phyloP scores from a whole-genome alignment of 2,888 invertebrate species.

The Glaucopsyche alexis region DNA sequence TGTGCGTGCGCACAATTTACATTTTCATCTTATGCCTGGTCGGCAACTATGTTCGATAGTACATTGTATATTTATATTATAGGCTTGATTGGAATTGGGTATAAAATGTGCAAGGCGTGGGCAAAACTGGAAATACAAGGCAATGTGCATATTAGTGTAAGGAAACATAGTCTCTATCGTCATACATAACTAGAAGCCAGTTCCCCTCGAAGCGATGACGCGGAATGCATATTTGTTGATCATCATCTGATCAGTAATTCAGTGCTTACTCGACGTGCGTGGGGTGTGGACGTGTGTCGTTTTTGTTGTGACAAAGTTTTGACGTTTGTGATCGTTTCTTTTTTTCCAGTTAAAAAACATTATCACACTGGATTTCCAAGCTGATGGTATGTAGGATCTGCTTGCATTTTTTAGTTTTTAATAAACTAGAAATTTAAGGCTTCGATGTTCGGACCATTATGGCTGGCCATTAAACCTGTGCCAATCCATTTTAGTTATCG shows the following conservation, averaged over 20 bases:
- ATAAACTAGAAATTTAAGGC: not conserved
- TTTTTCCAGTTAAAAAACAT: slow-evolving; percentile 41
- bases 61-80: slow-evolving; percentile 4
- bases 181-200: slow-evolving; percentile 45
- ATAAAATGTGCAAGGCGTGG: slow-evolving; percentile 40
- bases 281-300: slow-evolving; percentile 49
- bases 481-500: slow-evolving; percentile 12
- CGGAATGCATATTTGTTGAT: slow-evolving; percentile 39
- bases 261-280: slow-evolving; percentile 54
- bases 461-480: slow-evolving; percentile 6
- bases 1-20: too few relatives aligned
- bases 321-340: slow-evolving; percentile 44
- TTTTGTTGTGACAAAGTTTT: slow-evolving; percentile 52
- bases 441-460: not conserved
- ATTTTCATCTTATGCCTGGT: too few relatives aligned
- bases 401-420: slow-evolving; percentile 18
- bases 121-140: slow-evolving; percentile 42
- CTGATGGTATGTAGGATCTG: slow-evolving; percentile 51
- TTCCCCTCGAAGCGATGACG: slow-evolving; percentile 43
- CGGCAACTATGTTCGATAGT: too few relatives aligned
- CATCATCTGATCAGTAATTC: slow-evolving; percentile 48
- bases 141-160: slow-evolving; percentile 35
- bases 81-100: slow-evolving; percentile 16
- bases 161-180: slow-evolving; percentile 43
- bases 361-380: slow-evolving; percentile 66